Base-by-base conservation (phyloP, 2,113 vertebrate genomes). In the Silurus meridionalis region DNA sequence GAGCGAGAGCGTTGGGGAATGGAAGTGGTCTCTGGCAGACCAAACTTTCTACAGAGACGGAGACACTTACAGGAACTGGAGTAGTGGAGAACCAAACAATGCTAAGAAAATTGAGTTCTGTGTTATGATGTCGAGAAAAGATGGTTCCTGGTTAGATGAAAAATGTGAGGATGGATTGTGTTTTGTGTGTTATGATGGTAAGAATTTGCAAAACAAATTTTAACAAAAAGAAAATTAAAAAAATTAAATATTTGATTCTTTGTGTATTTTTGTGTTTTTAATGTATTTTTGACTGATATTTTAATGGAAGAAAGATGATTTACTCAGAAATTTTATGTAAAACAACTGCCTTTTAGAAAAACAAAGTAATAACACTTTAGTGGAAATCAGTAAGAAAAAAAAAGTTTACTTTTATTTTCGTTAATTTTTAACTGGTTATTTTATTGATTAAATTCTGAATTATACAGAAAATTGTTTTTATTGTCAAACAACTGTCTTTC, bases 1-100 rank as follows among this genome's bases (percentile, higher is more conserved):
- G 8, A 87, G 46, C 21, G 37, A 8, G 9, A 14, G 11, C 6
- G 19, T 5, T 57, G 17, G 28, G 17, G 71, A 0, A 78, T 87
- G 82, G 86, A 13, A 21, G 61, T 83, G 86, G 86, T 87, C 86
- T 83, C 72, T 83, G 71, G 21, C 50, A 48, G 28, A 78, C 48
- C 55, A 21, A 50, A 75, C 8, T 15, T 53, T 37, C 66, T 74
- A 87, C 60, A 83, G 3, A 64, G 50, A 69, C 19, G n/a, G 48
- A 58, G 23, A 71, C 52, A 28, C 28, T 17, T 61, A 87, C 23
- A 60, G 17, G 48, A 69, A 66, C n/a, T 89, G 88, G 88, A 1
- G 0, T 0, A 1, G 1, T 3, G 9, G 15, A 19, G 2, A 86
- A 72, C 87, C 87, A 58, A 23, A 86, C 25, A 50, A 83, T 2